Evolutionary conservation across 2,888 invertebrate genomes (phyloP).

Genomic region (Taenaris catops): DNA sequence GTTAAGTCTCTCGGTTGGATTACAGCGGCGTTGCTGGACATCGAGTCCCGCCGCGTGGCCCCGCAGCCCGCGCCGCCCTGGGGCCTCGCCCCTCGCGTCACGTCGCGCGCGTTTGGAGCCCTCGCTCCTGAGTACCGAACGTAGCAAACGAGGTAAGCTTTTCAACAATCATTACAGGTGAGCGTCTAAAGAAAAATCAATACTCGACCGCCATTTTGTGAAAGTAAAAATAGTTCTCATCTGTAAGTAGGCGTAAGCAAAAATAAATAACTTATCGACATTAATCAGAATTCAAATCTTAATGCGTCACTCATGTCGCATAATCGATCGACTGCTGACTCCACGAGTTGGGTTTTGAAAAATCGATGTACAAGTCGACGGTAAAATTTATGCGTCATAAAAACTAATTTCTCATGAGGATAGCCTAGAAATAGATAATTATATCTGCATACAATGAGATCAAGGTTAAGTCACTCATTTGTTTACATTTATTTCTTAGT

Average conservation of each 20-base stretch:
- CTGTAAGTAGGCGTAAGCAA: constrained; percentile 13
- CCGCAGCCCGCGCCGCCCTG: constrained; percentile 36
- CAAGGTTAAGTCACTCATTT: no score
- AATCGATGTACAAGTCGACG: no score
- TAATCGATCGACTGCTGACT: no score
- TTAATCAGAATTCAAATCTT: no score
- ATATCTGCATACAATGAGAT: no score
- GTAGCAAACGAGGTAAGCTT: constrained; percentile 62
- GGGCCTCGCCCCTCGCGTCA: constrained; percentile 45
- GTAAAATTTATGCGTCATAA: no score
- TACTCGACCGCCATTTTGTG: constrained; percentile 65
- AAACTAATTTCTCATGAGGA: no score
- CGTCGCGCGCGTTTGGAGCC: constrained; percentile 76
- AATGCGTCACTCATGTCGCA: no score
- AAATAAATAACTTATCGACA: constrained; percentile 6
- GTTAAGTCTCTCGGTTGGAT: constrained; percentile 68
- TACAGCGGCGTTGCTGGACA: constrained; percentile 69
- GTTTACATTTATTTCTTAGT: no score
- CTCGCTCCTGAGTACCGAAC: constrained; percentile 61
- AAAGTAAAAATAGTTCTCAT: constrained; percentile 39
- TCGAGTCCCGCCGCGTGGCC: constrained; percentile 67
- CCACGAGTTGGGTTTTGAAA: no score
- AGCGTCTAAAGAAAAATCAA: constrained; percentile 50
- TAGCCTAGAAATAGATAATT: no score
- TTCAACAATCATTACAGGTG: constrained; percentile 41